Evolutionary conservation across 2,888 invertebrate species (phyloP), one percentile per base, ranked within the genome.

Genomic region (Idaea aversata): DNA sequence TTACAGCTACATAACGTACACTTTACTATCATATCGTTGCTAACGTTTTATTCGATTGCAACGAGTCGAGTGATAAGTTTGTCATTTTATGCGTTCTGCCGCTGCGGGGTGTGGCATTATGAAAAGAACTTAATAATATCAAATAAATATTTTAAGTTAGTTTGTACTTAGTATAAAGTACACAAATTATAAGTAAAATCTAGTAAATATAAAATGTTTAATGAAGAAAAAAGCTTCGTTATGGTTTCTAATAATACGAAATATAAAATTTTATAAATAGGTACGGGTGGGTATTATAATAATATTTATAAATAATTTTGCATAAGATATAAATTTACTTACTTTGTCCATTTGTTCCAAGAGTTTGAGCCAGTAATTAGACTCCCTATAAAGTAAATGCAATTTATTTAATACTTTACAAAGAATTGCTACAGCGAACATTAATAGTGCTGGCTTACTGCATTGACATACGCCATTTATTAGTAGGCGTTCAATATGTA

Each of bases 361-460:
- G 64, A 73, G 74, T 68, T 71, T 73, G 74, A 79, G 75, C 77
- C 76, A 78, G 72, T 72, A 65, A 72, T 72, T 64, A 74, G 70
- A 71, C 73, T 65, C 77, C 77, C 72, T 80, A 75, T 79, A 76
- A 69, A 74, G 77, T 67, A 63, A 76, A 70, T 64, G 69, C 73
- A 76, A 78, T 78, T 79, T 76, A 77, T 77, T 74, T 70, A 76
- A 71, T 74, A 77, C 76, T 77, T 81, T 76, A 77, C 69, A 75
- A 77, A 79, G 70, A 76, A 80, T 76, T 75, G 75, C 72, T 74
- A 61, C 62, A 58, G 62, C 71, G 63, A 66, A 72, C 75, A 76
- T 77, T 77, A 77, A 83, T 80, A 75, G 75, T 72, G 69, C 70
- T 76, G 71, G 77, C 73, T 77, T 76, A 77, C 74, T 75, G 75